Percentiles rank a stretch among this genome's conserved stretches.
Evolutionary conservation across 1,140 invertebrate species (phyloP).

Genomic region (Ladona fulva): DNA sequence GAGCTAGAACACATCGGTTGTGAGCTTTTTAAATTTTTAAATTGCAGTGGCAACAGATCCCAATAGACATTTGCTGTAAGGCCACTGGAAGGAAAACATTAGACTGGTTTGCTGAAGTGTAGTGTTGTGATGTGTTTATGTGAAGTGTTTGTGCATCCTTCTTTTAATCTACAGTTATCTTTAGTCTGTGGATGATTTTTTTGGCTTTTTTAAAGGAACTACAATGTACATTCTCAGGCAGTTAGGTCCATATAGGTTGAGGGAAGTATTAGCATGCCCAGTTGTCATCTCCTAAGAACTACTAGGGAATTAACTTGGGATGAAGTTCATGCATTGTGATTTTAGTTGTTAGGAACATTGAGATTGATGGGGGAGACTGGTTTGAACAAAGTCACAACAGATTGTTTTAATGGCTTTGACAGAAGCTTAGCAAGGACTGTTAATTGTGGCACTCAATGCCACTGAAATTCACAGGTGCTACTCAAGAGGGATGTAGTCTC

Average conservation of each 20-base stretch:
- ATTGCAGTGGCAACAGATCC: not conserved
- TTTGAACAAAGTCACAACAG: not conserved
- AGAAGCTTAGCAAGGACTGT: not conserved
- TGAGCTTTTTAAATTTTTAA: not conserved
- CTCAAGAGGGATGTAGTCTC: not conserved
- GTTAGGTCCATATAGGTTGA: not conserved
- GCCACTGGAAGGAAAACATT: not conserved
- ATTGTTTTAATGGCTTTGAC: not conserved
- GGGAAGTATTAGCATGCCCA: conserved; percentile 3
- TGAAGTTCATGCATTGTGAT: not conserved
- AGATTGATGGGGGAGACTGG: not conserved
- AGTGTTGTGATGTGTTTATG: conserved; percentile 6
- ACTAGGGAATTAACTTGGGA: not conserved
- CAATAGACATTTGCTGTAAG: not conserved
- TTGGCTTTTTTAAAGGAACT: not conserved
- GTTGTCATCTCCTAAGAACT: not conserved
- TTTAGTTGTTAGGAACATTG: not conserved
- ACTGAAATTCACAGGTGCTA: not conserved
- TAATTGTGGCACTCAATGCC: not conserved
- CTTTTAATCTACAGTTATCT: not conserved
- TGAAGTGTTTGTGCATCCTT: conserved; percentile 5
- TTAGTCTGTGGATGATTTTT: not conserved
- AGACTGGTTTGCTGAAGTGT: not conserved
- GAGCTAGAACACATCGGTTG: conserved; percentile 3
- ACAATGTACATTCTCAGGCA: not conserved